A percentile compares a stretch with the other conserved stretches of the same genome.
phyloP scores from a whole-genome alignment of 2,113 vertebrate species.

The Galeopterus variegatus region DNA sequence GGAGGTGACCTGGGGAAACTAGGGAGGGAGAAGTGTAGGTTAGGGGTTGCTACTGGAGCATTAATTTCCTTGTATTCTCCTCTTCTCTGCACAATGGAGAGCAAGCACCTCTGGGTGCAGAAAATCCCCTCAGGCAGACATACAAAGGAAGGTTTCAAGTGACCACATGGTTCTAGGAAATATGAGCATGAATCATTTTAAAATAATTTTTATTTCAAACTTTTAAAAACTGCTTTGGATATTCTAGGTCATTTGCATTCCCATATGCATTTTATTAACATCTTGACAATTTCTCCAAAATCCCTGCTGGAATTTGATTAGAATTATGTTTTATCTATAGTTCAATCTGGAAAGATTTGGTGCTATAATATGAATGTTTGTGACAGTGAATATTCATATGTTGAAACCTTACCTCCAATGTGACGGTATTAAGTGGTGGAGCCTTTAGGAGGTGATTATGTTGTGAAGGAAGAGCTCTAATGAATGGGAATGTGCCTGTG shows the following conservation, averaged over 20 bases:
- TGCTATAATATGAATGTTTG: too few species aligned
- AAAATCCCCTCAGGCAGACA: neutral
- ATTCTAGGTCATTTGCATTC: neutral
- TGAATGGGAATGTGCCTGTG: neutral
- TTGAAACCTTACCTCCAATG: neutral
- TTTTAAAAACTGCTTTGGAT: neutral
- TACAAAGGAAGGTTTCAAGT: neutral
- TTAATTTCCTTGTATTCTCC: too few species aligned
- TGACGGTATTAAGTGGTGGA: neutral
- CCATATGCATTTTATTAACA: neutral
- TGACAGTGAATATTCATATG: neutral
- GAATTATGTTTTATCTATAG: neutral
- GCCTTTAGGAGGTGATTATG: neutral
- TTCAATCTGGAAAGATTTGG: neutral
- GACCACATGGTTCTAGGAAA: neutral
- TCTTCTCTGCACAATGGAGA: neutral
- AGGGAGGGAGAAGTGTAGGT: neutral
- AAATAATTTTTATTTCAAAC: neutral
- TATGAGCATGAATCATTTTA: neutral
- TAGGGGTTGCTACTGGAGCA: rapidly evolving
- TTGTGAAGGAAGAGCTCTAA: neutral
- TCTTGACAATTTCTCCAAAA: neutral
- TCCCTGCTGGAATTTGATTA: neutral
- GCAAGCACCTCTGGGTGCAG: neutral
- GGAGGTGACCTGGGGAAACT: rapidly evolving